phyloP scores from a whole-genome alignment of 2,113 vertebrate genomes.

The Phodopus roborovskii region DNA sequence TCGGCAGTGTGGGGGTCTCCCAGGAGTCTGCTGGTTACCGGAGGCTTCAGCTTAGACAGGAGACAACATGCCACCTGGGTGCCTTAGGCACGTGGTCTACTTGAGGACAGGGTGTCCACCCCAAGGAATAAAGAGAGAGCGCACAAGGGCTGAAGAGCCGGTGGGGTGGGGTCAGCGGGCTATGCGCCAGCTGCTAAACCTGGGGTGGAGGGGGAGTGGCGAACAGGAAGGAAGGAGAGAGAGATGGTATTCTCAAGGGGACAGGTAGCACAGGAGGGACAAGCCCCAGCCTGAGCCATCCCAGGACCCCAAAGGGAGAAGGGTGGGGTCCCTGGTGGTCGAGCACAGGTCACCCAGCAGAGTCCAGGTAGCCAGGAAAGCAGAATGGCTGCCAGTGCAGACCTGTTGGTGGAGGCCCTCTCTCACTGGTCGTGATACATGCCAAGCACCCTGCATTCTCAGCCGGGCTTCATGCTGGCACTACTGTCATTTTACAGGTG shows the following conservation, averaged over 20 bases:
- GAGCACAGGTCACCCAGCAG: not conserved
- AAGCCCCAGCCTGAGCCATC: too few species aligned
- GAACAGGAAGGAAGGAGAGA: not conserved
- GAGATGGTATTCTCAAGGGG: rapidly evolving
- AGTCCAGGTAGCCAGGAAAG: not conserved
- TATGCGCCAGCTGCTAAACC: not conserved
- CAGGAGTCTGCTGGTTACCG: not conserved
- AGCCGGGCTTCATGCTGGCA: rapidly evolving
- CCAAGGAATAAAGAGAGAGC: not conserved
- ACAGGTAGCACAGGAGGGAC: not conserved
- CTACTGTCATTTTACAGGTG: rapidly evolving
- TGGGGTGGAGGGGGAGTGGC: not conserved
- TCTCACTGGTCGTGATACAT: rapidly evolving
- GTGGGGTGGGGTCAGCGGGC: not conserved
- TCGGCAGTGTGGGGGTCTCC: not conserved
- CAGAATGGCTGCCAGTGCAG: not conserved
- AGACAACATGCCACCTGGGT: not conserved
- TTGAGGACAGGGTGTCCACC: not conserved
- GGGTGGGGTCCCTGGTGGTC: too few species aligned
- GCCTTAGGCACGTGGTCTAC: not conserved
- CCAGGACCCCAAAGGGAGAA: not conserved
- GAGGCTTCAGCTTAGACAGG: not conserved
- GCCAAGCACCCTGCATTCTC: not conserved
- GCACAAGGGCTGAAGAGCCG: not conserved
- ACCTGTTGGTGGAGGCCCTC: not conserved